Base-by-base conservation (phyloP, 2,888 invertebrate genomes). In the Hymenopus coronatus region DNA sequence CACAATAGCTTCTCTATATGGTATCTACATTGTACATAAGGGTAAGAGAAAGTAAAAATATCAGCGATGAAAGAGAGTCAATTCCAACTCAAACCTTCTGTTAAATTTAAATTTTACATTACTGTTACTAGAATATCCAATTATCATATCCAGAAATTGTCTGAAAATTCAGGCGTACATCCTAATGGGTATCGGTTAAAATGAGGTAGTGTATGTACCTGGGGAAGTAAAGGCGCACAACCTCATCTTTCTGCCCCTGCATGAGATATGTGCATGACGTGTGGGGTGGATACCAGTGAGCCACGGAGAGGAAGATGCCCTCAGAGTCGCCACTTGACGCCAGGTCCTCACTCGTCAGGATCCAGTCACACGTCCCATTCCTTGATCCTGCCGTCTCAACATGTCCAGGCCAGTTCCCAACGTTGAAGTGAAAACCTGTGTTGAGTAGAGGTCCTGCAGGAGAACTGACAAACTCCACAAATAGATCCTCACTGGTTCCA, bases 371-470 rank as follows among this genome's bases (percentile, higher is more conserved):
- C 85, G 97, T 97, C 8, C 98, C 97, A 90, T 97, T 97, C 91
- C 96, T 95, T 70, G 97, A 97, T 1, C 98, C 98, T 0, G 97
- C 97, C 0, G 98, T 97, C 92, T 98, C 97, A 87, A 98, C 97
- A 93, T 98, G 97, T 0, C 98, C 98, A 0, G 98, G 98, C 98
- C 98, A 98, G 93, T 97, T 98, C 91, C 98, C 98, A 88, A 98
- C 98, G 94, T 98, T 98, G 94, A 98, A 98, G 93, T 98, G 98
- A 93, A 98, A 98, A 8, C 98, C 98, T 0, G 98, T 98, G 93
- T 98, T 98, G 87, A 98, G 94, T 28, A 98, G 94, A 0, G 98
- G 98, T 83, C 98, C 98, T 91, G 98, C 98, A 82, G 97, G 97
- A 4, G 98, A 97, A 83, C 97, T 97, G 91, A 98, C 97, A 92